Percentiles rank a stretch among this genome's conserved stretches.
Conservation (phyloP, 2,888 invertebrate species). For the Plebejus argus region DNA sequence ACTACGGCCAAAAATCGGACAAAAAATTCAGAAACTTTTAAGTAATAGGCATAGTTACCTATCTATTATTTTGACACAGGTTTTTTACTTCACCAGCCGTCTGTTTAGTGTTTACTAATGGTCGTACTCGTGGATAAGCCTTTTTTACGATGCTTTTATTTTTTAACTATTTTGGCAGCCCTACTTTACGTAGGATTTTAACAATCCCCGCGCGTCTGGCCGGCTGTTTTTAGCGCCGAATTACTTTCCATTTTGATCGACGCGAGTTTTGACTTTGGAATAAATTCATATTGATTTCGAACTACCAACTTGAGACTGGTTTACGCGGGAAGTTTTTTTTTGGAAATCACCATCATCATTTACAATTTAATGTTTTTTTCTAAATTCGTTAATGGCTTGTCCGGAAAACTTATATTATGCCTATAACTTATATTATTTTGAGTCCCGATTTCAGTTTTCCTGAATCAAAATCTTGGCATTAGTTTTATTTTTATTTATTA, state of each 20-base stretch:
- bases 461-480: too few relatives aligned
- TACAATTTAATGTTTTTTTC: neutral
- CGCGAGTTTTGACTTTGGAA: conserved; percentile 39
- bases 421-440: too few relatives aligned
- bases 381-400: neutral
- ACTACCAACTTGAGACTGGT: neutral
- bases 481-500: too few relatives aligned
- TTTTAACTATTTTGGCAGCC: conserved; percentile 49
- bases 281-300: conserved; percentile 20
- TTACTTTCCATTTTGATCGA: conserved; percentile 47
- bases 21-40: too few relatives aligned
- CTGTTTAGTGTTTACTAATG: too few relatives aligned
- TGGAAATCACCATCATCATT: neutral
- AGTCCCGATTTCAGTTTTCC: too few relatives aligned
- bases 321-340: neutral
- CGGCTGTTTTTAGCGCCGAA: conserved; percentile 44
- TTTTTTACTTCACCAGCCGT: too few relatives aligned
- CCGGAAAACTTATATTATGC: too few relatives aligned
- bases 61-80: too few relatives aligned
- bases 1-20: too few relatives aligned
- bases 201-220: conserved; percentile 43
- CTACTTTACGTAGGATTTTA: conserved; percentile 41
- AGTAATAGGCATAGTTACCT: too few relatives aligned
- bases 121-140: too few relatives aligned
- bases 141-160: neutral